Percentiles rank a stretch among this genome's conserved stretches.
phyloP scores from a whole-genome alignment of 2,113 vertebrate species.

The Podarcis cretensis region DNA sequence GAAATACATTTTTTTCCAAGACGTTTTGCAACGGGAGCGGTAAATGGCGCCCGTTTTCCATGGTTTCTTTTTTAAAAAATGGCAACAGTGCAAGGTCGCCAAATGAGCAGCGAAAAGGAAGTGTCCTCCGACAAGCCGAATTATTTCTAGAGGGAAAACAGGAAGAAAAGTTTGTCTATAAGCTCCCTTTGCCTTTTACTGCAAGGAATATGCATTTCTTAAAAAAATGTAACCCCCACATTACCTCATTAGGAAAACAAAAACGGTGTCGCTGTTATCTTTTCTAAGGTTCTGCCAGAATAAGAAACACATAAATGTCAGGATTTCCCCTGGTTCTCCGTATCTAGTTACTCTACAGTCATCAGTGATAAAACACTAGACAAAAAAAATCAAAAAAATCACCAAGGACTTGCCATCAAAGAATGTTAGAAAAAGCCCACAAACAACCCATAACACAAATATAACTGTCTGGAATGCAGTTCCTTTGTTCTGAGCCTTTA shows the following conservation, averaged over 20 bases:
- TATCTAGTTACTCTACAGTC: constrained; percentile 58
- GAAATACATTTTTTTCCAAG: background rate
- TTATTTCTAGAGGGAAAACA: constrained; percentile 55
- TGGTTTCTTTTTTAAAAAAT: background rate
- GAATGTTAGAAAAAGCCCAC: constrained; percentile 39
- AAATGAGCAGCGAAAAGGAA: background rate
- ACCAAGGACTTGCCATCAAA: constrained; percentile 43
- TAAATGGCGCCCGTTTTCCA: background rate
- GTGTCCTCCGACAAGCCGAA: constrained; percentile 46
- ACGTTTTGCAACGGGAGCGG: background rate
- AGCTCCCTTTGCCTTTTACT: constrained; percentile 58
- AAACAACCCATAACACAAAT: constrained; percentile 41
- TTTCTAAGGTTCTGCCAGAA: constrained; percentile 54
- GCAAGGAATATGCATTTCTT: constrained; percentile 35
- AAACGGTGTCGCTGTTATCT: constrained; percentile 45
- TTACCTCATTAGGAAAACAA: constrained; percentile 57
- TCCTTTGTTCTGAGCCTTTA: constrained; percentile 42
- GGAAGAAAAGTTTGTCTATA: constrained; percentile 44
- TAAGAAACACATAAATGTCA: constrained; percentile 55
- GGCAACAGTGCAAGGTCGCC: background rate
- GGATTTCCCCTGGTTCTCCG: constrained; percentile 67
- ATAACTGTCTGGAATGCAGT: constrained; percentile 46
- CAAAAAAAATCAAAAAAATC: constrained; percentile 37
- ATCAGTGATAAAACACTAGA: constrained; percentile 48
- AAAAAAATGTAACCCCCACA: background rate